A percentile compares a stretch with the other conserved stretches of the same genome.
Evolutionary conservation across 2,888 invertebrate species (phyloP).

Genomic region (Tenthredo livida): DNA sequence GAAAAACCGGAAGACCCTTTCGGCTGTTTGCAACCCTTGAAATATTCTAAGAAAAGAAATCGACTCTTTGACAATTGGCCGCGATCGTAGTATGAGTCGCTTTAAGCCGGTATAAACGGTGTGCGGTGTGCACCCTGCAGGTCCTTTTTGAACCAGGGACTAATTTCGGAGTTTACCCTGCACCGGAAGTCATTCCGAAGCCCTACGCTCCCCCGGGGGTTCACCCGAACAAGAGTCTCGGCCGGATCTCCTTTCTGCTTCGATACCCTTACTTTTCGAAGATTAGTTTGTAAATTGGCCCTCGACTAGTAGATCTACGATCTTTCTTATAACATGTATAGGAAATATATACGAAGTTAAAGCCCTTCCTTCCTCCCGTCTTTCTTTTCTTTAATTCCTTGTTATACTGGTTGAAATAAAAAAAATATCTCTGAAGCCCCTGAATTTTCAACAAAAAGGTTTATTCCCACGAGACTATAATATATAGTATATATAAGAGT

Average conservation of each 20-base stretch:
- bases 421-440: not conserved
- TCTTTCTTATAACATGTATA: not conserved
- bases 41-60: not conserved
- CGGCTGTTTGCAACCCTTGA: not conserved
- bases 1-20: slow-evolving; percentile 13
- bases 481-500: not conserved
- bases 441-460: not conserved
- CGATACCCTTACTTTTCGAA: slow-evolving; percentile 29
- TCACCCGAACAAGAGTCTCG: slow-evolving; percentile 39
- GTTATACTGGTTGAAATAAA: slow-evolving; percentile 1
- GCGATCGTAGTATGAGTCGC: not conserved
- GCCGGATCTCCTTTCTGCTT: slow-evolving; percentile 39
- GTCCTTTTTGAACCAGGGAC: not conserved
- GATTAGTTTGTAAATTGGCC: slow-evolving; percentile 29
- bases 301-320: not conserved
- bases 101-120: not conserved
- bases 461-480: not conserved
- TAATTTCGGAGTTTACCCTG: slow-evolving; percentile 41
- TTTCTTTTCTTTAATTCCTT: not conserved
- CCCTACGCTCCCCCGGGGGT: slow-evolving; percentile 21
- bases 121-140: slow-evolving; percentile 24
- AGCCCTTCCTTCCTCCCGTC: not conserved
- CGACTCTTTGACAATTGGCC: not conserved
- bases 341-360: not conserved
- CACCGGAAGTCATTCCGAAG: slow-evolving; percentile 48